Percentiles rank a stretch among this genome's conserved stretches.
Evolutionary conservation across 1,140 invertebrate species (phyloP).

Genomic region (Maconellicoccus hirsutus): DNA sequence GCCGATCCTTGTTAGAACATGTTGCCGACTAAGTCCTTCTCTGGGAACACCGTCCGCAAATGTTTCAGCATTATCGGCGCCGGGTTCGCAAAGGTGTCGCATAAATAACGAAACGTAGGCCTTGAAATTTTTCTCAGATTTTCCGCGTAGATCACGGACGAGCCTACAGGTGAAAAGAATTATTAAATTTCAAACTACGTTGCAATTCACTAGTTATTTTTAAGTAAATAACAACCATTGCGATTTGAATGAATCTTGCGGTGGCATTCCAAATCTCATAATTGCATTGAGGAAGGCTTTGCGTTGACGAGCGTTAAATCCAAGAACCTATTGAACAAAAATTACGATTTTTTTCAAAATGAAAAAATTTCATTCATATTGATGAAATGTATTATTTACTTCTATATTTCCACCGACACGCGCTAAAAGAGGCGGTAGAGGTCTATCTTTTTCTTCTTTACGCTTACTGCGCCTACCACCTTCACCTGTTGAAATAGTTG

Average conservation of each 20-base stretch:
- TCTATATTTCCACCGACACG: slow-evolving; percentile 97
- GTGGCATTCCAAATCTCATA: slow-evolving; percentile 99
- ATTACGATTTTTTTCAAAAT: not conserved
- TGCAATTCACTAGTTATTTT: not conserved
- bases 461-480: slow-evolving; percentile 56
- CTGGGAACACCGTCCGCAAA: slow-evolving; percentile 98
- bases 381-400: slow-evolving; percentile 38
- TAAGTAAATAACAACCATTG: slow-evolving; percentile 59
- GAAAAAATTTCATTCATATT: too few species aligned
- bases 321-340: slow-evolving; percentile 55
- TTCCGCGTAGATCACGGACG: slow-evolving; percentile 91
- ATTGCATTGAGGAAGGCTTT: slow-evolving; percentile 99
- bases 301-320: slow-evolving; percentile 97
- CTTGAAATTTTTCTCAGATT: slow-evolving; percentile 96
- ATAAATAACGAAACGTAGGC: slow-evolving; percentile 98
- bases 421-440: slow-evolving; percentile 87
- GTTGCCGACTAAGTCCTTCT: slow-evolving; percentile 95
- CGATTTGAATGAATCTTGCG: slow-evolving; percentile 94
- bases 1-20: slow-evolving; percentile 94
- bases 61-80: slow-evolving; percentile 92
- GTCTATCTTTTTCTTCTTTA: slow-evolving; percentile 80
- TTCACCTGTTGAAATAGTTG: slow-evolving; percentile 38
- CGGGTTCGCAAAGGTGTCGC: slow-evolving; percentile 98
- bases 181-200: too few species aligned
- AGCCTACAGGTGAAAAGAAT: slow-evolving; percentile 47